Evolutionary conservation across 2,113 vertebrate species (phyloP), one percentile per base, ranked within the genome.

Genomic region (Pyxicephalus adspersus): DNA sequence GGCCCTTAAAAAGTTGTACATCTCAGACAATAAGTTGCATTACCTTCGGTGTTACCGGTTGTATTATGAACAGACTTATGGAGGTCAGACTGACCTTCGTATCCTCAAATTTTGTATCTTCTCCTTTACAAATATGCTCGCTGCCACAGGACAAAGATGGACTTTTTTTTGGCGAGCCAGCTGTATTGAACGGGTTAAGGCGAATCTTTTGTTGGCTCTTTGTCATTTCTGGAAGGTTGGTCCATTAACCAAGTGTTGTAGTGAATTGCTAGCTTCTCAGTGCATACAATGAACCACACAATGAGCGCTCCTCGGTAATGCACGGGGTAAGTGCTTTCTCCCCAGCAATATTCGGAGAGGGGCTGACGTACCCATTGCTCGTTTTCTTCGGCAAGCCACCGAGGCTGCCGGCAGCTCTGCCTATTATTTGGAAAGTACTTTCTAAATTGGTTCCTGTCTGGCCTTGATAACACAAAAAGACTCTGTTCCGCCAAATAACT

Each of bases 381-480:
- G 25, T 28, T 25, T 50, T 68, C 16, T 22, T 23, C 18, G 38
- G 31, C 17, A n/a, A 18, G 34, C 19, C 4, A 4, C 17, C 13
- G 26, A 54, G 25, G 23, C 51, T 67, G 61, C 58, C 52, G 57
- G 34, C 64, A 34, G 57, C 57, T 17, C 57, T 57, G 45, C 16
- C 76, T 52, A 57, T 79, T 66, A 54, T 79, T 29, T 58, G 8
- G 8, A 31, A 22, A 16, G 51, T 31, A 19, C 23, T 65, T 76
- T 60, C 26, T 67, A 68, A 79, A 68, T 79, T 28, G 57, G 51
- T 55, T 66, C 19, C 51, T 34, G 63, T n/a, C 63, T 60, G 76
- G 64, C 76, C 76, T 78, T 57, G 64, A 78, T 67, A 67, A 55
- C 64, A 78, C 76, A 55, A 55, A 64, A 76, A 76, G 22, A 77